These are phyloP conservation scores for Scaptodrosophila latifasciaeformis DNA, from an alignment of 2,888 invertebrate genomes.

Conservation along the genomic window DNA sequence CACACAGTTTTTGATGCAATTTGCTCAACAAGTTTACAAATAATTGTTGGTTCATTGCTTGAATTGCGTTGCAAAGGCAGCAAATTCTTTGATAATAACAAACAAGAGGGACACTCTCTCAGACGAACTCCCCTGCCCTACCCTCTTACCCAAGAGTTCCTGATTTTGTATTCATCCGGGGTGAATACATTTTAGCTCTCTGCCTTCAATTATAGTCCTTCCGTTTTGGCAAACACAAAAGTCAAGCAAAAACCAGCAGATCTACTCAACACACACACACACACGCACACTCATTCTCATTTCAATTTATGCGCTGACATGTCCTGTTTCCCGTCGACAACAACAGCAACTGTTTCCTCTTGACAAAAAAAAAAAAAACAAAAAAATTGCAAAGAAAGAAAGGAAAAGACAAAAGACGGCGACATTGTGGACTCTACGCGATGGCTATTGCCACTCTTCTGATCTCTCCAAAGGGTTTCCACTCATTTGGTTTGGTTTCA, in stretches of 20 bases:
- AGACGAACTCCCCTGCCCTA: no score
- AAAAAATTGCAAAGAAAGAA: constrained; percentile 20
- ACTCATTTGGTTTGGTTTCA: constrained; percentile 21
- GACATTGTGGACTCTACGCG: constrained; percentile 25
- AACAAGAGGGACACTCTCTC: neutral
- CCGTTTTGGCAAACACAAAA: constrained; percentile 31
- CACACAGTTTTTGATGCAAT: constrained; percentile 42
- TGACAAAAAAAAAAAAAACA: constrained; percentile 26
- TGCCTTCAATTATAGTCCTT: constrained; percentile 58
- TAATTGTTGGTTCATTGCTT: constrained; percentile 33
- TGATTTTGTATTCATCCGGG: no score
- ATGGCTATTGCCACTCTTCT: constrained; percentile 29
- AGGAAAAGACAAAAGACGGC: constrained; percentile 11
- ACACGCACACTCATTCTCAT: constrained; percentile 28
- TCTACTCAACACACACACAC: no score
- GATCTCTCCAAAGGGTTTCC: constrained; percentile 46
- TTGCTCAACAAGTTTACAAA: constrained; percentile 27
- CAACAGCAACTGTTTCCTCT: constrained; percentile 59
- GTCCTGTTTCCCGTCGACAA: constrained; percentile 63
- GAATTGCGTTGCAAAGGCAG: constrained; percentile 32
- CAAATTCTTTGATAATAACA: constrained; percentile 32
- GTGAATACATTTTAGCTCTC: no score
- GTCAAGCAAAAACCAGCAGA: constrained; percentile 14
- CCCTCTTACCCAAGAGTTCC: no score
- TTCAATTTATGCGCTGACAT: constrained; percentile 65